Evolutionary conservation across 2,888 invertebrate species (phyloP), one percentile per base, ranked within the genome.

Genomic region (Eupithecia subfuscata): DNA sequence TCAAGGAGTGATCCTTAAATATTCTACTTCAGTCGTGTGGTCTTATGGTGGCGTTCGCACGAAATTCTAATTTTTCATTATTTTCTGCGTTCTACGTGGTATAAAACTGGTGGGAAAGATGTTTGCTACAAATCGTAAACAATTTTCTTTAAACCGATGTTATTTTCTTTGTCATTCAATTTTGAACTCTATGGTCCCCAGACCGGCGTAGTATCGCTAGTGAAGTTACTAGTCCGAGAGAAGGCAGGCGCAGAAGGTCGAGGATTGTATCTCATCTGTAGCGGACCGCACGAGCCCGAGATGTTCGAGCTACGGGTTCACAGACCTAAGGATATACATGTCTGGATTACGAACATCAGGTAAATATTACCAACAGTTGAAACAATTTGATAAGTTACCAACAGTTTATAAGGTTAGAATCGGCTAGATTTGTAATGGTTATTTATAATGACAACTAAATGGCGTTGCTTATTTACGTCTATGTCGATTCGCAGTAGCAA

Each of bases 281-380:
- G 98, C 82, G 98, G 98, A 86, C 98, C 98, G 8, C 96, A 97
- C 7, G 98, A 97, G 87, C 99, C 99, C 0, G 99, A 99, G 95
- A 99, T 99, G 99, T 99, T 99, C 89, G 99, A 99, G 89, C 94
- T 99, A 72, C 97, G 98, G 87, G 96, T 97, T 40, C 97, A 98
- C 85, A 96, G 97, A 80, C 98, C 98, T 45, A 98, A 98, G 90
- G 98, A 99, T 85, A 97, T 98, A 87, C 97, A 97, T 85, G 94
- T 96, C 16, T 99, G 99, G 99, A 98, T 99, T 88, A 97, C 97
- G 85, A 96, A 97, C 60, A 97, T 99, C 84, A 96, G 98, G 95
- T 97, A 88, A 81, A 2, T 16, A n/a, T n/a, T 25, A 25, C 4
- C 7, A 30, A 25, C 0, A 22, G 22, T n/a, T n/a, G 63, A 30